These are phyloP conservation scores for Cecropterus lyciades DNA, from an alignment of 1,140 invertebrate genomes.

Conservation along the genomic window DNA sequence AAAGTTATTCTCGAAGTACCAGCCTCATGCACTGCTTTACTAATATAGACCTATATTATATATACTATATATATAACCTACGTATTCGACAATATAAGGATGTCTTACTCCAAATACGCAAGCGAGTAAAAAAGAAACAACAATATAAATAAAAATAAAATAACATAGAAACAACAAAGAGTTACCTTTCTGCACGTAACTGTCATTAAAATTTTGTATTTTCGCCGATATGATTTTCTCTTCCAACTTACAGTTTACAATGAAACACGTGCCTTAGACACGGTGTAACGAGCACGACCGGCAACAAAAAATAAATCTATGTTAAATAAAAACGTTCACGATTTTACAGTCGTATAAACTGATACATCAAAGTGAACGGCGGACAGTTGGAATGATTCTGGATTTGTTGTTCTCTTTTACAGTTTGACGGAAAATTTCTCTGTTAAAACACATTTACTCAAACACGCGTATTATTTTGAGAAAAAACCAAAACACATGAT, in stretches of 20 bases:
- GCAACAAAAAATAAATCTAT: slow-evolving; percentile 47
- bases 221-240: background rate
- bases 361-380: slow-evolving; percentile 45
- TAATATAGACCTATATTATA: no score
- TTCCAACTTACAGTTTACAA: background rate
- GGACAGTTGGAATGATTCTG: slow-evolving; percentile 1
- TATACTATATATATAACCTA: no score
- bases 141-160: no score
- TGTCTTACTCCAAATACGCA: no score
- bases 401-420: slow-evolving; percentile 1
- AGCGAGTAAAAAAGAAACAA: no score
- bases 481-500: no score
- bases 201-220: background rate
- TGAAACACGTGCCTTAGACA: slow-evolving; percentile 23
- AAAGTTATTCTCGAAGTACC: no score
- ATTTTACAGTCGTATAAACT: slow-evolving; percentile 52
- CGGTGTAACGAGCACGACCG: slow-evolving; percentile 35
- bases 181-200: no score
- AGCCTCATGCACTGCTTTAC: no score
- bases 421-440: background rate
- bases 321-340: slow-evolving; percentile 50
- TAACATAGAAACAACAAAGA: no score
- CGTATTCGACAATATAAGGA: no score
- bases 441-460: background rate
- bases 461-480: no score